A percentile compares a stretch with the other conserved stretches of the same genome.
Evolutionary conservation across 2,888 invertebrate genomes (phyloP).

Genomic region (Tholera decimalis): DNA sequence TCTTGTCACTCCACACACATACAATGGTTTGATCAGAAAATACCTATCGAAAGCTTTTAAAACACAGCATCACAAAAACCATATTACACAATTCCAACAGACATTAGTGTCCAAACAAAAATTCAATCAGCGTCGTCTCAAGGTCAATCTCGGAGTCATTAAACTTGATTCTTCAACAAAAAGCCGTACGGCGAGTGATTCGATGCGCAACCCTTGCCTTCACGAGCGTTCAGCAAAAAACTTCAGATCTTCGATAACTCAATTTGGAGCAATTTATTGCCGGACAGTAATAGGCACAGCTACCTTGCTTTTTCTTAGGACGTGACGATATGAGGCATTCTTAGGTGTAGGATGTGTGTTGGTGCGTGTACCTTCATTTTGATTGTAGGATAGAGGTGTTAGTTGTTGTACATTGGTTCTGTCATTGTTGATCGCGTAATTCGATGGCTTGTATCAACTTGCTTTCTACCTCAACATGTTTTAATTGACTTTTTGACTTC

Average conservation of each 20-base stretch:
- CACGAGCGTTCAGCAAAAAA: conserved; percentile 67
- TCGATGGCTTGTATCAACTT: not conserved
- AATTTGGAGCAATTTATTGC: conserved; percentile 71
- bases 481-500: too few relatives aligned
- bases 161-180: conserved; percentile 62
- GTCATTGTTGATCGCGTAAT: not conserved
- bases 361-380: conserved; percentile 35
- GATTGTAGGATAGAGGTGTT: too few relatives aligned
- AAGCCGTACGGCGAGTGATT: conserved; percentile 66
- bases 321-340: conserved; percentile 53
- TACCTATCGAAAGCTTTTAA: not conserved
- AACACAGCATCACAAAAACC: conserved; percentile 19
- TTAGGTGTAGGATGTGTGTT: conserved; percentile 31
- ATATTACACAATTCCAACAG: conserved; percentile 42
- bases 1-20: too few relatives aligned
- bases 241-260: conserved; percentile 72
- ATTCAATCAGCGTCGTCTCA: conserved; percentile 63
- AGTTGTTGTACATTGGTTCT: too few relatives aligned
- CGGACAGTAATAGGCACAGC: conserved; percentile 58
- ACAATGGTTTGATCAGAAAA: too few relatives aligned
- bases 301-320: conserved; percentile 61
- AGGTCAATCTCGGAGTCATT: conserved; percentile 65
- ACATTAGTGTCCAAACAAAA: conserved; percentile 52
- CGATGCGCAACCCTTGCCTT: conserved; percentile 67
- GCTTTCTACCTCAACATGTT: not conserved